phyloP scores from a whole-genome alignment of 1,140 invertebrate species.

The Drosophila kepulauana region DNA sequence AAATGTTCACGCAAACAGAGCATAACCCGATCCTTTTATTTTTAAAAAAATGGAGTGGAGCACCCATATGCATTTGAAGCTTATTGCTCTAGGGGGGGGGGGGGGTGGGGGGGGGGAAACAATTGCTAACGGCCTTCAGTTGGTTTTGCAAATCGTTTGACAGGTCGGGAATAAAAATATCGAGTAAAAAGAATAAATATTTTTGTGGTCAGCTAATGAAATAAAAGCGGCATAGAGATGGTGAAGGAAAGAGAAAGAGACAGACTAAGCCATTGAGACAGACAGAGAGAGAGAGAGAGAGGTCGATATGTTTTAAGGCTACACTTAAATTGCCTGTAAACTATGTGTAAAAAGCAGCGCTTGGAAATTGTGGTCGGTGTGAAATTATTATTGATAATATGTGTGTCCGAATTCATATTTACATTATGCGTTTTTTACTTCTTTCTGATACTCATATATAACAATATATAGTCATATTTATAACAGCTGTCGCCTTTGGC shows the following conservation, averaged over 20 bases:
- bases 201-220: conserved; percentile 16
- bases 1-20: conserved; percentile 67
- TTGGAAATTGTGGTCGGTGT: conserved; percentile 64
- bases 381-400: conserved; percentile 66
- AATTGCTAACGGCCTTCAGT: conserved; percentile 72
- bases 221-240: not conserved
- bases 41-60: conserved; percentile 48
- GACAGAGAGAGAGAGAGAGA: conserved; percentile 4
- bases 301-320: conserved; percentile 27
- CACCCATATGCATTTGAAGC: too few species aligned
- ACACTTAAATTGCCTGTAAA: conserved; percentile 75
- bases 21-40: conserved; percentile 54
- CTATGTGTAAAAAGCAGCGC: conserved; percentile 75
- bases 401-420: conserved; percentile 34
- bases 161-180: conserved; percentile 41
- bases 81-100: too few species aligned
- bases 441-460: not conserved
- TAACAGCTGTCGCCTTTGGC: conserved; percentile 53
- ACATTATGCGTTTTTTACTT: conserved; percentile 11
- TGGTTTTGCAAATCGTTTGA: conserved; percentile 82
- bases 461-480: conserved; percentile 50
- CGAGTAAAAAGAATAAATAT: conserved; percentile 58
- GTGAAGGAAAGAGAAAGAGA: not conserved
- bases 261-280: not conserved
- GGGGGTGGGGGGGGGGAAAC: conserved; percentile 41